Conservation (phyloP, 1,140 invertebrate genomes). For the Pseudomyrmex pallidus region DNA sequence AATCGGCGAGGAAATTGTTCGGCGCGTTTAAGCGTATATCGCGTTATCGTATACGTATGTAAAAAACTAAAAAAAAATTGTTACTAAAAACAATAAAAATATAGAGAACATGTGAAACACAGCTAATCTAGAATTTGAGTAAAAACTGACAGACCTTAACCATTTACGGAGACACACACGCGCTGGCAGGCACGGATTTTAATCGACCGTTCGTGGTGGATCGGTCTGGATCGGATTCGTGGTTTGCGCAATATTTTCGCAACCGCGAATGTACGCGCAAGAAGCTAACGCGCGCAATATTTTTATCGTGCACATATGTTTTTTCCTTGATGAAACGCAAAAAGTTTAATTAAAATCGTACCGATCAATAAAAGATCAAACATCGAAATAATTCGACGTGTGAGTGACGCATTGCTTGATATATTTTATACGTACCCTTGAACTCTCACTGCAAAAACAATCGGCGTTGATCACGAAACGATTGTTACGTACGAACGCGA, state of each 20-base stretch:
- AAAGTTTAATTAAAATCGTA: constrained; percentile 41
- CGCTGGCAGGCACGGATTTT: neutral
- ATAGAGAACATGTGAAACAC: neutral
- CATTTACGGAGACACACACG: neutral
- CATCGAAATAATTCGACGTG: constrained; percentile 33
- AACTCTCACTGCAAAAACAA: neutral
- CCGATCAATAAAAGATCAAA: constrained; percentile 15
- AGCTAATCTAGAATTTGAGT: neutral
- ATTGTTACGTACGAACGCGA: no score
- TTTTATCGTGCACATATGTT: neutral
- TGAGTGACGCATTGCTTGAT: neutral
- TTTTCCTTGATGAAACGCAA: constrained; percentile 16
- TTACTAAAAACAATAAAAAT: neutral
- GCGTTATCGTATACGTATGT: no score
- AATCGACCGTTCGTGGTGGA: no score
- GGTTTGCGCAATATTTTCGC: constrained; percentile 31
- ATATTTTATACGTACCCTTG: constrained; percentile 18
- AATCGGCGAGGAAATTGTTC: neutral
- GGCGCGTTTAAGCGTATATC: neutral
- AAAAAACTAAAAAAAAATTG: neutral
- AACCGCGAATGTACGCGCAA: neutral
- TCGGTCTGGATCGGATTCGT: no score
- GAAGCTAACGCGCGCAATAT: neutral
- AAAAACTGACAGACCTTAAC: no score
- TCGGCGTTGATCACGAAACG: no score